phyloP scores from a whole-genome alignment of 2,888 invertebrate genomes.

The Perizoma affinitatum region DNA sequence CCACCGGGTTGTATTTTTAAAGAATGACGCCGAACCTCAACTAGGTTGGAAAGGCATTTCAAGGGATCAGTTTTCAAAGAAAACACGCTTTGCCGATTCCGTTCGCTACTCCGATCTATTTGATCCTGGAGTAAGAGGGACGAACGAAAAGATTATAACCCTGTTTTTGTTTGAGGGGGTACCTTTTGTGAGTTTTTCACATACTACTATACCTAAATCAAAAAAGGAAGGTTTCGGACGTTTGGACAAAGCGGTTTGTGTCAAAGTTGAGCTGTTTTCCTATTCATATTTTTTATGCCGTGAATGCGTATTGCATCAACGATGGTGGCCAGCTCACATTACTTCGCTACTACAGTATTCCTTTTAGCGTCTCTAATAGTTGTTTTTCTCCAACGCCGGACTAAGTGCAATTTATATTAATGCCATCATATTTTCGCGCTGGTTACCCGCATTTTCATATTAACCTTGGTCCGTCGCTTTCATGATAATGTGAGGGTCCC shows the following conservation, averaged over 20 bases:
- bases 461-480: conserved; percentile 68
- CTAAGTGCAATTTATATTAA: conserved; percentile 81
- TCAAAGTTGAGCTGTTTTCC: conserved; percentile 10
- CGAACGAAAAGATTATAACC: conserved; percentile 47
- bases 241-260: conserved; percentile 12
- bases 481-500: conserved; percentile 70
- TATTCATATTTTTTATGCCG: conserved; percentile 11
- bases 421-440: conserved; percentile 77
- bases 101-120: conserved; percentile 49
- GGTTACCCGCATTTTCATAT: conserved; percentile 80
- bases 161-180: conserved; percentile 43
- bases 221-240: conserved; percentile 18
- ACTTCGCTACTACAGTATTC: conserved; percentile 40
- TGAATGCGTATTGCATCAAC: conserved; percentile 15
- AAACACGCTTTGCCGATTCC: conserved; percentile 59
- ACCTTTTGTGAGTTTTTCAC: conserved; percentile 31
- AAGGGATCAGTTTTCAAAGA: conserved; percentile 65
- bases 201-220: conserved; percentile 25
- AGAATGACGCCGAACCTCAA: conserved; percentile 47
- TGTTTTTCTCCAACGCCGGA: conserved; percentile 64
- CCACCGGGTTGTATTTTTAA: conserved; percentile 45
- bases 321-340: conserved; percentile 44
- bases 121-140: conserved; percentile 48
- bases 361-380: conserved; percentile 54
- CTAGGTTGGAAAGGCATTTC: conserved; percentile 50